These are phyloP conservation scores for Epirrhoe alternata DNA, from an alignment of 2,888 invertebrate genomes.

Conservation along the genomic window DNA sequence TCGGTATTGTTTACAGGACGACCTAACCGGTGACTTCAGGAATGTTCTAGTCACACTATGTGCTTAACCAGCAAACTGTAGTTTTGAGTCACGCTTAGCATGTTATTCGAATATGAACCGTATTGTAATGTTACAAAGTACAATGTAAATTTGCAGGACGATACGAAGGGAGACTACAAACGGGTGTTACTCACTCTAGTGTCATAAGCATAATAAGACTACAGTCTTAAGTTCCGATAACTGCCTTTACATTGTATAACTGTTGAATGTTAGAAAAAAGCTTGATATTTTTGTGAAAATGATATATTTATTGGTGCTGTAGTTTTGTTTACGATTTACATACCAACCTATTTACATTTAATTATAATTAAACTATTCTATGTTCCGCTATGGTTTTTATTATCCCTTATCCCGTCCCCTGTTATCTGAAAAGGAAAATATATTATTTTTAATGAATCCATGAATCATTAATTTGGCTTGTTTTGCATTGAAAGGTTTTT, in stretches of 20 bases:
- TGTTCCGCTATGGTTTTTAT: constrained; percentile 66
- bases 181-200: constrained; percentile 86
- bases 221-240: constrained; percentile 64
- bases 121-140: constrained; percentile 57
- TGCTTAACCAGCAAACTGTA: constrained; percentile 77
- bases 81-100: constrained; percentile 66
- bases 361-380: constrained; percentile 68
- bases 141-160: constrained; percentile 86
- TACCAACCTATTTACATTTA: constrained; percentile 67
- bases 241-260: constrained; percentile 80
- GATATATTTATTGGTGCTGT: constrained; percentile 84
- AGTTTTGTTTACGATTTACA: constrained; percentile 81
- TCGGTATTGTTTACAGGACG: constrained; percentile 85
- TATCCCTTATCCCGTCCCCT: constrained; percentile 78
- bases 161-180: constrained; percentile 89
- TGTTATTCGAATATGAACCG: constrained; percentile 51
- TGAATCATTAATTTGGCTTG: neutral
- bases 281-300: constrained; percentile 83
- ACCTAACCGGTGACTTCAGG: constrained; percentile 88
- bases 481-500: too few species aligned
- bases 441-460: neutral
- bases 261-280: constrained; percentile 75
- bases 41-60: constrained; percentile 86
- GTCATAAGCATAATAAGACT: constrained; percentile 72
- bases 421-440: constrained; percentile 73